Evolutionary conservation across 92 coral and sea anemone species (phyloP).

Genomic region (Chrysogorgia sp.): DNA sequence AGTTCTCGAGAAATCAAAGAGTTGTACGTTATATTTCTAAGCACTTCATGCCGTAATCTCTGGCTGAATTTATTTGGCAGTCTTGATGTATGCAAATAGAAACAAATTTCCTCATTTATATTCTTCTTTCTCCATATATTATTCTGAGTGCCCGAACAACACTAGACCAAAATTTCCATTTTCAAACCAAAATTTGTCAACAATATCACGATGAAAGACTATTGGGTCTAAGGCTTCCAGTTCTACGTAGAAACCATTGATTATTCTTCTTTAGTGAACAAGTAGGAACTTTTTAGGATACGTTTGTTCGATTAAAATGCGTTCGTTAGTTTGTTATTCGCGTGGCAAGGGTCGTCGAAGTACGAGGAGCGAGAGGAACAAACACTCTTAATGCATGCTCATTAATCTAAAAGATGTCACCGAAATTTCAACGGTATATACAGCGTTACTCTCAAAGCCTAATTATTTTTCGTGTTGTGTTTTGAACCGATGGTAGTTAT

Average conservation of each 20-base stretch:
- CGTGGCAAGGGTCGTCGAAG: too few species aligned
- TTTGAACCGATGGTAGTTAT: background rate
- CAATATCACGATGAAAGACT: background rate
- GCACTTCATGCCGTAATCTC: conserved; percentile 25
- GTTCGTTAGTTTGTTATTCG: too few species aligned
- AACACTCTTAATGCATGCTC: too few species aligned
- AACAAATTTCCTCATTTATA: conserved; percentile 96
- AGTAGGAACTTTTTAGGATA: too few species aligned
- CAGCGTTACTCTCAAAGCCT: too few species aligned
- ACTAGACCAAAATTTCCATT: conserved; percentile 36
- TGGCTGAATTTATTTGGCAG: conserved; percentile 45
- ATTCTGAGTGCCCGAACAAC: conserved; percentile 61
- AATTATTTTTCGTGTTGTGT: background rate
- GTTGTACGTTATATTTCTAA: conserved; percentile 3
- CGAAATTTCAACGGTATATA: too few species aligned
- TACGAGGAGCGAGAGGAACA: too few species aligned
- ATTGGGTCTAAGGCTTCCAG: too few species aligned
- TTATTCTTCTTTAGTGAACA: too few species aligned
- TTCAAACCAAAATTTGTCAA: conserved; percentile 29
- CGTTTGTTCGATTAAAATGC: too few species aligned
- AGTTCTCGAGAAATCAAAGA: conserved; percentile 5
- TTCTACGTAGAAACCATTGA: too few species aligned
- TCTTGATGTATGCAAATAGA: conserved; percentile 99
- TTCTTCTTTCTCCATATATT: conserved; percentile 87
- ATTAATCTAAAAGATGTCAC: too few species aligned